phyloP scores from a whole-genome alignment of 2,113 vertebrate genomes.

The Tichodroma muraria region DNA sequence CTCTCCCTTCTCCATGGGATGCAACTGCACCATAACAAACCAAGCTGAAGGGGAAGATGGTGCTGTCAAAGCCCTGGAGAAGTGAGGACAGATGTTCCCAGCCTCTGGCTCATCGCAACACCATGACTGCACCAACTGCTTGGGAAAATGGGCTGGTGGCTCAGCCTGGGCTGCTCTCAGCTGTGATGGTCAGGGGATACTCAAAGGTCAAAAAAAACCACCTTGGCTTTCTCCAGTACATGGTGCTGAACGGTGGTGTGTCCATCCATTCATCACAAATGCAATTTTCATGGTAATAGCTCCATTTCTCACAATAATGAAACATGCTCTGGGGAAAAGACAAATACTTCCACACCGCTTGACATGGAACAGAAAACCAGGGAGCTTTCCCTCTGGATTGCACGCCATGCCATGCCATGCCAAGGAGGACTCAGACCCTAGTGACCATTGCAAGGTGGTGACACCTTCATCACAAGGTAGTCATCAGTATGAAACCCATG shows the following conservation, averaged over 20 bases:
- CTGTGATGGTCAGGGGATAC: not conserved
- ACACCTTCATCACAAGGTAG: not conserved
- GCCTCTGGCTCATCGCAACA: not conserved
- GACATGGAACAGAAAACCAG: not conserved
- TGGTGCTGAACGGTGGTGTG: not conserved
- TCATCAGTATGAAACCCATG: rapidly evolving
- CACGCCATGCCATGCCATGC: not conserved
- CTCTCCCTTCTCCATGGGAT: not conserved
- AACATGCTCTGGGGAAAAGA: not conserved
- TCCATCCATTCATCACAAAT: not conserved
- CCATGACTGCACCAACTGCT: not conserved
- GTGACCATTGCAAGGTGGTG: not conserved
- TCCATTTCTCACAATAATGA: not conserved
- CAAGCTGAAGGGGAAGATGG: not conserved
- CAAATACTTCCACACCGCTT: not conserved
- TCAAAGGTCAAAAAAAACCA: not conserved
- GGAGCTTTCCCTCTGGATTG: not conserved
- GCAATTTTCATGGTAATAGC: not conserved
- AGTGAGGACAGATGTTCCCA: not conserved
- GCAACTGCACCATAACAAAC: not conserved
- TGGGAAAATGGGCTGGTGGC: not conserved
- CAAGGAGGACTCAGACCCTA: not conserved
- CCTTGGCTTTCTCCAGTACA: not conserved
- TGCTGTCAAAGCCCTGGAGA: not conserved
- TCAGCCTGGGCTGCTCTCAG: not conserved